Percentiles rank a stretch among this genome's conserved stretches.
phyloP scores from a whole-genome alignment of 2,888 invertebrate genomes.

The Limnephilus lunatus region DNA sequence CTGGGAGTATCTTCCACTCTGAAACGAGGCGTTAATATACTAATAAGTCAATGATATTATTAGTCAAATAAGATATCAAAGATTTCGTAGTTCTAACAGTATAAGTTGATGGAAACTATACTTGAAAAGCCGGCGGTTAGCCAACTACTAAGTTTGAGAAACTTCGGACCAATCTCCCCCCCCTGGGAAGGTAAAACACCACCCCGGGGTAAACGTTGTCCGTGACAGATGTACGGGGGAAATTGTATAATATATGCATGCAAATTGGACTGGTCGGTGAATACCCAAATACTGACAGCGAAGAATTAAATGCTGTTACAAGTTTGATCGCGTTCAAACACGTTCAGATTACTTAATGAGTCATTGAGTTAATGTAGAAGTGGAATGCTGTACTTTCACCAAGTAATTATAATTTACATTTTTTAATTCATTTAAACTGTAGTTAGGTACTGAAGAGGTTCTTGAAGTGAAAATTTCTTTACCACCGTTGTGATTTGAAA shows the following conservation, averaged over 20 bases:
- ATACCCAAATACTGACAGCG: neutral
- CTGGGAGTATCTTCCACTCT: too few species aligned
- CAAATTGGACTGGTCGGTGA: conserved; percentile 24
- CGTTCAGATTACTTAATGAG: neutral
- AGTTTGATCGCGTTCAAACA: neutral
- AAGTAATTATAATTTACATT: neutral
- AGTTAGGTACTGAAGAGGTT: too few species aligned
- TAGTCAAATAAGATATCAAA: too few species aligned
- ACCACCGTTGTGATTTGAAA: too few species aligned
- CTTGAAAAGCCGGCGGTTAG: neutral
- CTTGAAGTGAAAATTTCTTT: too few species aligned
- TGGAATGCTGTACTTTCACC: neutral
- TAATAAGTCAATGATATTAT: too few species aligned
- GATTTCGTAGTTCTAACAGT: too few species aligned
- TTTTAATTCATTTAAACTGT: too few species aligned
- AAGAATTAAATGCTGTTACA: neutral
- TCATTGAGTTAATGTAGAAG: neutral
- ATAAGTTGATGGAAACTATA: neutral
- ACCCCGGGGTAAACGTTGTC: conserved; percentile 31
- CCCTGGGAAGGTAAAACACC: neutral
- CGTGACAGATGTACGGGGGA: conserved; percentile 42
- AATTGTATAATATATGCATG: conserved; percentile 42
- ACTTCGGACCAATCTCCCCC: neutral
- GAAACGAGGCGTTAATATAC: too few species aligned
- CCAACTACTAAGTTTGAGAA: neutral